These are phyloP conservation scores for Chelidonichthys spinosus DNA, from an alignment of 2,797 vertebrate species.

Conservation along the genomic window DNA sequence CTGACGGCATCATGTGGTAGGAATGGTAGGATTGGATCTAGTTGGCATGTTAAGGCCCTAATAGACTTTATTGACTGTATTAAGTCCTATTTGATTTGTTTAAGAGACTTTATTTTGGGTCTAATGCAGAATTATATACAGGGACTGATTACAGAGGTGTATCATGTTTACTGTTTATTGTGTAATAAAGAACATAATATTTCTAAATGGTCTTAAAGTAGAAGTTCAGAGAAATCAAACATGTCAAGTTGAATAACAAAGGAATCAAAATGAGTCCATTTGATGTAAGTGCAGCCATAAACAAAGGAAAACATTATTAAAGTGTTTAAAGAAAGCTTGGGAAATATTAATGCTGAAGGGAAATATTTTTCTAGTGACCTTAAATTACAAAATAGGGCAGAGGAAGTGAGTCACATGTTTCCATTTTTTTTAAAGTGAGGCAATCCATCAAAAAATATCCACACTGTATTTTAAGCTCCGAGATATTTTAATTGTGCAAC, in stretches of 20 bases:
- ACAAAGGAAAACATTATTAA: fast-evolving
- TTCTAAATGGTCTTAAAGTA: background rate
- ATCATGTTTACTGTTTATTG: background rate
- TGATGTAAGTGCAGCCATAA: background rate
- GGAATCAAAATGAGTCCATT: fast-evolving
- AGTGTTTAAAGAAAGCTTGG: background rate
- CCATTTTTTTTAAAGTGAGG: background rate
- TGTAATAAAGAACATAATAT: background rate
- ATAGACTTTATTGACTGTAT: background rate
- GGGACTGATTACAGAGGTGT: background rate
- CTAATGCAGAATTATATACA: background rate
- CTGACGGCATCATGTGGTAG: background rate
- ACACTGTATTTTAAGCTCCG: background rate
- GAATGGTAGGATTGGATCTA: background rate
- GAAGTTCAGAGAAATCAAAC: background rate
- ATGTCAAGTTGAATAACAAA: background rate
- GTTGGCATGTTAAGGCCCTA: too few relatives aligned
- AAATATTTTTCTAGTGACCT: too few relatives aligned
- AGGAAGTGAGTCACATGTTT: background rate
- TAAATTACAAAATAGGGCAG: too few relatives aligned
- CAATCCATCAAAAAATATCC: background rate
- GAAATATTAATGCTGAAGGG: background rate
- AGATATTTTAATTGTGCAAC: background rate
- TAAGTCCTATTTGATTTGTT: too few relatives aligned
- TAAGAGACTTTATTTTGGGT: too few relatives aligned